Conservation (phyloP, 2,888 invertebrate species). For the Ypsolopha scabrella region DNA sequence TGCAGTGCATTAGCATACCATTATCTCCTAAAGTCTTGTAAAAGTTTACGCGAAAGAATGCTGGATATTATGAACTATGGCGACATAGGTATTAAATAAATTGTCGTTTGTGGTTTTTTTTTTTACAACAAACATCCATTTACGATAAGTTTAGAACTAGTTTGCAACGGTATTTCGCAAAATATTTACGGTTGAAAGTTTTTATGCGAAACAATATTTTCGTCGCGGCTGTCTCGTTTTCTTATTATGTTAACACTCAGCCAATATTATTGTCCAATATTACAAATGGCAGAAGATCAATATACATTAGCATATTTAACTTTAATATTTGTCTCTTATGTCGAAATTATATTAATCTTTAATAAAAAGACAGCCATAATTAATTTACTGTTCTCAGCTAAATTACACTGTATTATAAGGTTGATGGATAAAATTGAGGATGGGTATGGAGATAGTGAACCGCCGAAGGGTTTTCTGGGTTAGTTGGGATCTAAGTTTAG, state of each 20-base stretch:
- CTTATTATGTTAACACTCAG: neutral
- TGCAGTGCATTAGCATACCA: slow-evolving; percentile 39
- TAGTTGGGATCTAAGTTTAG: slow-evolving; percentile 31
- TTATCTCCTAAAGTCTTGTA: slow-evolving; percentile 42
- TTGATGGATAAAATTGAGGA: slow-evolving; percentile 4
- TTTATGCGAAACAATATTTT: neutral
- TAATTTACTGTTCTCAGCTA: neutral
- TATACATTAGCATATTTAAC: slow-evolving; percentile 1
- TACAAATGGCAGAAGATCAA: slow-evolving; percentile 1
- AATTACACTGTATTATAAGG: neutral
- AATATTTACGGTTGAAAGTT: neutral
- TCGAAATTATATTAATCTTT: slow-evolving; percentile 1
- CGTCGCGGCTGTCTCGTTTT: neutral
- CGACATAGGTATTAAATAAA: slow-evolving; percentile 35
- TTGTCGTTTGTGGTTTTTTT: slow-evolving; percentile 13
- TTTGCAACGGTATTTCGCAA: neutral
- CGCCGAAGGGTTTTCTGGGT: slow-evolving; percentile 41
- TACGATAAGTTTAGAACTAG: slow-evolving; percentile 1
- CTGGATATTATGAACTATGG: slow-evolving; percentile 28
- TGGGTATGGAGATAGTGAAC: slow-evolving; percentile 8
- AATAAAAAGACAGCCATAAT: slow-evolving; percentile 1
- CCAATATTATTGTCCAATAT: slow-evolving; percentile 1
- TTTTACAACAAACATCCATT: slow-evolving; percentile 11
- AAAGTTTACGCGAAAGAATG: slow-evolving; percentile 34
- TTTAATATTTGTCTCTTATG: neutral